Evolutionary conservation across 2,888 invertebrate species (phyloP), one percentile per base, ranked within the genome.

Genomic region (Lutraria lutraria): DNA sequence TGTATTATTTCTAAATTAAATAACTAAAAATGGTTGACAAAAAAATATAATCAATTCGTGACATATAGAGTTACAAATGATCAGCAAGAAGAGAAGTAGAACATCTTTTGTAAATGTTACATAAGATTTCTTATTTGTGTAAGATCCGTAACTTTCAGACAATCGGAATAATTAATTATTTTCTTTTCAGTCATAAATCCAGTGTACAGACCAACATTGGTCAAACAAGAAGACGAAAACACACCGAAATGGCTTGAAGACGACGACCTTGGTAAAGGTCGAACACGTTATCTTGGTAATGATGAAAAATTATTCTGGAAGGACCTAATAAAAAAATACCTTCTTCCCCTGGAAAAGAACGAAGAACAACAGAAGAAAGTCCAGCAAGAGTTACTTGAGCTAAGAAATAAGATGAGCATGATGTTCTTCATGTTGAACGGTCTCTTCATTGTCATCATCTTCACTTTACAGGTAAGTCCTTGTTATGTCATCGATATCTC

Each of bases 341-440:
- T 99, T 86, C 98, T 98, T 96, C 99, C 99, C 1, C 98, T 99
- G 94, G 98, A 99, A 96, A 98, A 98, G 95, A 98, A 99, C 97
- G 98, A 98, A 96, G 98, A 98, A 87, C 92, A 94, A 53, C 94
- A 96, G 90, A 92, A 93, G 63, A 92, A 93, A 80, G 91, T 94
- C 56, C 91, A 93, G 52, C 84, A 90, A 29, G 94, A 95, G 80
- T 97, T 99, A 96, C 98, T 98, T 97, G 99, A 99, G 97, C 97
- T 99, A 96, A 98, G 99, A 96, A 99, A 99, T 97, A 98, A 98
- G 96, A 98, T 95, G 90, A 94, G 95, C 83, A 90, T 96, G 72
- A 95, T 95, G 92, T 99, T 99, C 98, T 98, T 99, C 97, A 99
- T 99, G 99, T 97, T 99, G 97, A 99, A 99, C 97, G 99, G 99